Evolutionary conservation across 2,797 vertebrate species (phyloP), one percentile per base, ranked within the genome.

Genomic region (Momotus momota): DNA sequence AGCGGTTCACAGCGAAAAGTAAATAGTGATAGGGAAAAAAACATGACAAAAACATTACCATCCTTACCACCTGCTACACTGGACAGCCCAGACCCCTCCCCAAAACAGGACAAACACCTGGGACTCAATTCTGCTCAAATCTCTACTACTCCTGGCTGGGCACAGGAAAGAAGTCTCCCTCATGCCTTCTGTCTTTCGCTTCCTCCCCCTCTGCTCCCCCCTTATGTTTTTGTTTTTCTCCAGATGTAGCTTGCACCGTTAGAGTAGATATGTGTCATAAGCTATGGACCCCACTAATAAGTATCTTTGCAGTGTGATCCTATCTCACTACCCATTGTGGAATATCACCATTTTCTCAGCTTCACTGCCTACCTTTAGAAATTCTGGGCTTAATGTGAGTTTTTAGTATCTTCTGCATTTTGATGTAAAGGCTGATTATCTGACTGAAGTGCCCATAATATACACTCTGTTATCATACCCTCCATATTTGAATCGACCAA

Each of bases 361-460:
- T 90, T 84, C 70, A 57, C 25, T 54, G 14, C 29, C 35, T 64
- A 33, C 26, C 29, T 80, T 83, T 46, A 80, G 62, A 75, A 66
- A 71, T 79, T 33, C 29, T 64, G 40, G 48, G 27, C 29, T 49
- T 54, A 21, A 33, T 52, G 33, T 65, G 38, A 86, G 35, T 54
- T 89, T 90, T 81, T 75, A 90, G 58, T 75, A 70, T 49, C 33
- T 69, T 90, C 55, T 86, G 20, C 48, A 52, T 62, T 94, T 86
- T 75, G 70, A 58, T 58, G 21, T 33, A 86, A 65, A n/a, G 40
- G 58, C 25, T 86, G 66, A 81, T 91, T 88, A 88, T 64, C 54
- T 86, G 80, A 78, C 26, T 83, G 73, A 90, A 93, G 22, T 31
- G 46, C 38, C 70, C 79, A 14, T 41, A 85, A 61, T 31, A 12